Conservation (phyloP, 2,797 vertebrate species). For the Phataginus tetradactyla region DNA sequence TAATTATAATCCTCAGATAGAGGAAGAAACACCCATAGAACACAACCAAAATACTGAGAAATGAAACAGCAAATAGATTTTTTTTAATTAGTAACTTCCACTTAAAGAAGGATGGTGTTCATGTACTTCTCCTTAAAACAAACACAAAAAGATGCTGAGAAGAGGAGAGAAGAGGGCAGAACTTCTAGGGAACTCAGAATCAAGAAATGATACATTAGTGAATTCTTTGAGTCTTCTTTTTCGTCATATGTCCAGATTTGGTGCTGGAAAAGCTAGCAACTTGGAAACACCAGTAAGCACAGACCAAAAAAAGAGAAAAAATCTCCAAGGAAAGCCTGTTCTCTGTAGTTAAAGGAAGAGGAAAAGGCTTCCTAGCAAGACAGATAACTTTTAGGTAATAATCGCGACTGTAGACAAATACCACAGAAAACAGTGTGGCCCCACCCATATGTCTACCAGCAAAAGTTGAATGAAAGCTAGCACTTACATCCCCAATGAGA, state of each 20-base stretch:
- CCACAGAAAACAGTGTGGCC: background rate
- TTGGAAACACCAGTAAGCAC: background rate
- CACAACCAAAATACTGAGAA: background rate
- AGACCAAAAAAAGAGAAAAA: background rate
- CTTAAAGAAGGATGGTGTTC: background rate
- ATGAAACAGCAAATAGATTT: background rate
- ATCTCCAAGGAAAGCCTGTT: background rate
- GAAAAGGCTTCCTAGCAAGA: background rate
- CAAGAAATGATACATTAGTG: background rate
- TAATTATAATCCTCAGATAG: background rate
- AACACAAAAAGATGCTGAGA: background rate
- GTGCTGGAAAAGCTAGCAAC: background rate
- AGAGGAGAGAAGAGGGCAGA: background rate
- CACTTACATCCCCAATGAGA: no score
- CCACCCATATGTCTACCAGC: background rate
- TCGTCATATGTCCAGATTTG: background rate
- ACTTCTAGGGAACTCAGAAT: background rate
- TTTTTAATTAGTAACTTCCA: background rate
- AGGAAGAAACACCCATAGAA: background rate
- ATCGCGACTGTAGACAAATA: fast-evolving
- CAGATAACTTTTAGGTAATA: no score
- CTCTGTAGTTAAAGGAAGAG: background rate
- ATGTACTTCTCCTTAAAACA: background rate
- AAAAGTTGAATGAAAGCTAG: background rate
- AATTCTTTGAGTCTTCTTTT: background rate